Percentiles rank a stretch among this genome's conserved stretches.
Conservation (phyloP, 2,113 vertebrate species). For the Peromyscus maniculatus region DNA sequence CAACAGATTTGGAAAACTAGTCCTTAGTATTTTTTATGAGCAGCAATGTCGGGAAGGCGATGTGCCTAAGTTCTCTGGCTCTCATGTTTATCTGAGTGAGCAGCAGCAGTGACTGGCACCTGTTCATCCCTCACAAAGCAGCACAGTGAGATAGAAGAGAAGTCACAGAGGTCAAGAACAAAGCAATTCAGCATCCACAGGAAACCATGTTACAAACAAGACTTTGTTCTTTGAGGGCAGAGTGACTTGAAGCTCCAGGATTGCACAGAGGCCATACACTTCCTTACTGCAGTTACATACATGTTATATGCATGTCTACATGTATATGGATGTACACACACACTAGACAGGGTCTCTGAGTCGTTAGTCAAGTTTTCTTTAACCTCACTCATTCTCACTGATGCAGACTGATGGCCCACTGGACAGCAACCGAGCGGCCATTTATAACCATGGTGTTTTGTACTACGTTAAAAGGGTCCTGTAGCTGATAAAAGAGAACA, state of each 20-base stretch:
- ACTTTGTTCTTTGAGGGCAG: neutral
- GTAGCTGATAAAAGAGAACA: conserved; percentile 61
- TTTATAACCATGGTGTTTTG: conserved; percentile 57
- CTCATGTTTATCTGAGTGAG: neutral
- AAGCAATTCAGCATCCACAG: neutral
- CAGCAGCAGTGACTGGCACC: neutral
- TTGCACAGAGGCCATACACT: neutral
- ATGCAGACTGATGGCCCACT: neutral
- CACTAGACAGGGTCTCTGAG: neutral
- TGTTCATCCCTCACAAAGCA: neutral
- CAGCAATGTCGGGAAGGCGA: conserved; percentile 76
- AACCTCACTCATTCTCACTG: neutral
- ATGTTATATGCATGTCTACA: too few species aligned
- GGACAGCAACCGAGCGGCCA: neutral
- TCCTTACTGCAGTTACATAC: neutral
- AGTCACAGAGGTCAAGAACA: conserved; percentile 15
- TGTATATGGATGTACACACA: neutral
- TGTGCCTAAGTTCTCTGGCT: conserved; percentile 61
- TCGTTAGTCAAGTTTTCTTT: neutral
- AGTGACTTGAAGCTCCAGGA: conserved; percentile 24
- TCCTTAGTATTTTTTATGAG: conserved; percentile 73
- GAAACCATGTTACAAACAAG: conserved; percentile 9
- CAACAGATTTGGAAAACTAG: neutral
- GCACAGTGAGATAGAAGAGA: neutral
- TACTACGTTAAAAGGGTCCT: conserved; percentile 59